Percentiles rank a stretch among this genome's conserved stretches.
Conservation (phyloP, 2,113 vertebrate species). For the Gymnobelideus leadbeateri region DNA sequence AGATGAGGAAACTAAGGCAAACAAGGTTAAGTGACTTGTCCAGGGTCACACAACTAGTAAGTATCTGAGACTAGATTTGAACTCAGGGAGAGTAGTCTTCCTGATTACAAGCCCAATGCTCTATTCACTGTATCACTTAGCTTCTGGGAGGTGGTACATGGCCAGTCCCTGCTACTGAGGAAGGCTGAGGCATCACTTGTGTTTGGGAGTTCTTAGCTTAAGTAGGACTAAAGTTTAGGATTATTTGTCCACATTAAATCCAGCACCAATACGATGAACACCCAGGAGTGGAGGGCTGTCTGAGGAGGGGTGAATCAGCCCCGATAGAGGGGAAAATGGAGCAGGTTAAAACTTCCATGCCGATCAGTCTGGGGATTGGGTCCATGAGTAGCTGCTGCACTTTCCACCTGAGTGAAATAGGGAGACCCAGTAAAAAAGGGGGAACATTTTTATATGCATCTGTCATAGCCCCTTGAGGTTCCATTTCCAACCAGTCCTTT, state of each 20-base stretch:
- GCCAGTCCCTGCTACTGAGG: background rate
- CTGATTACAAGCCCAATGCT: too few species aligned
- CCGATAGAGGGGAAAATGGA: background rate
- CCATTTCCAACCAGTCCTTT: background rate
- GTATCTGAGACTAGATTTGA: too few species aligned
- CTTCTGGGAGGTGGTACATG: too few species aligned
- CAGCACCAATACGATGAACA: background rate
- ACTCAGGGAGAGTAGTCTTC: too few species aligned
- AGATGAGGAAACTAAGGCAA: too few species aligned
- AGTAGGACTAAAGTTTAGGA: background rate
- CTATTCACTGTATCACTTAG: too few species aligned
- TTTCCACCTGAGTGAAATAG: background rate
- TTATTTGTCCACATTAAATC: background rate
- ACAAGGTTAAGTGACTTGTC: too few species aligned
- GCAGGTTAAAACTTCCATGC: background rate
- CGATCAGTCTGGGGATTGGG: background rate
- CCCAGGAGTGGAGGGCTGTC: background rate
- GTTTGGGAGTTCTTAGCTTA: background rate
- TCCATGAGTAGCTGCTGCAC: background rate
- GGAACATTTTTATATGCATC: background rate
- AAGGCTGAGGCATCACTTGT: background rate
- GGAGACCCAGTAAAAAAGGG: background rate
- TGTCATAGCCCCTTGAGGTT: background rate
- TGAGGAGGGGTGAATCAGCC: background rate
- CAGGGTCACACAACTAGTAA: too few species aligned